Conservation (phyloP, 2,888 invertebrate species). For the Elysia crispata region DNA sequence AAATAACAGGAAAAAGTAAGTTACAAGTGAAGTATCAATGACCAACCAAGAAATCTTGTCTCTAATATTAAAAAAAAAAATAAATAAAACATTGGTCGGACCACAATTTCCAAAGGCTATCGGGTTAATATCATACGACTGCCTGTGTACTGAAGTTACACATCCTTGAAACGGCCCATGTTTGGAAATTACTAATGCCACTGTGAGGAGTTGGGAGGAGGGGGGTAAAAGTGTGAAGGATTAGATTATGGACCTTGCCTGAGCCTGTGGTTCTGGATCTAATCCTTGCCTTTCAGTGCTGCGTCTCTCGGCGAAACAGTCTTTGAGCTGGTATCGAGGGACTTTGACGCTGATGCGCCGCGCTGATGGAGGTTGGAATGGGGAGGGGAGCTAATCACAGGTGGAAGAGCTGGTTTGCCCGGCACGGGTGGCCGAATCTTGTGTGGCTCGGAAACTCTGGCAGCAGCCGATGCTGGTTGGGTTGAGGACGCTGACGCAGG, state of each 20-base stretch:
- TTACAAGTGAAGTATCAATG: too few relatives aligned
- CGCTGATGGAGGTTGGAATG: background rate
- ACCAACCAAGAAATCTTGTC: too few relatives aligned
- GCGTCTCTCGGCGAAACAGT: background rate
- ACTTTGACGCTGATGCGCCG: background rate
- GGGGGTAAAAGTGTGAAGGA: too few relatives aligned
- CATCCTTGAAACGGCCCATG: too few relatives aligned
- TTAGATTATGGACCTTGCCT: too few relatives aligned
- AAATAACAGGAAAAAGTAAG: too few relatives aligned
- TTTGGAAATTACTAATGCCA: too few relatives aligned
- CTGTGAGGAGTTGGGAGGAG: too few relatives aligned
- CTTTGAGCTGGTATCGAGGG: background rate
- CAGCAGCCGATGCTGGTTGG: background rate
- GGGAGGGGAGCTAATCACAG: background rate
- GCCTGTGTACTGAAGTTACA: too few relatives aligned
- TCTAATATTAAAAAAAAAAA: background rate
- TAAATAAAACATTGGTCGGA: too few relatives aligned
- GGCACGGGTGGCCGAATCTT: conserved; percentile 30
- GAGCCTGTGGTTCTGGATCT: background rate
- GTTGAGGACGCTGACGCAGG: conserved; percentile 15
- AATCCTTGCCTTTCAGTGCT: background rate
- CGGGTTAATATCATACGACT: too few relatives aligned
- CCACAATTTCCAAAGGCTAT: too few relatives aligned
- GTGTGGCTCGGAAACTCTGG: conserved; percentile 3
- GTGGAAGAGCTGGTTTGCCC: conserved; percentile 34